Percentiles rank a stretch among this genome's conserved stretches.
Evolutionary conservation across 2,888 invertebrate species (phyloP).

Genomic region (Drosophila vallismaia): DNA sequence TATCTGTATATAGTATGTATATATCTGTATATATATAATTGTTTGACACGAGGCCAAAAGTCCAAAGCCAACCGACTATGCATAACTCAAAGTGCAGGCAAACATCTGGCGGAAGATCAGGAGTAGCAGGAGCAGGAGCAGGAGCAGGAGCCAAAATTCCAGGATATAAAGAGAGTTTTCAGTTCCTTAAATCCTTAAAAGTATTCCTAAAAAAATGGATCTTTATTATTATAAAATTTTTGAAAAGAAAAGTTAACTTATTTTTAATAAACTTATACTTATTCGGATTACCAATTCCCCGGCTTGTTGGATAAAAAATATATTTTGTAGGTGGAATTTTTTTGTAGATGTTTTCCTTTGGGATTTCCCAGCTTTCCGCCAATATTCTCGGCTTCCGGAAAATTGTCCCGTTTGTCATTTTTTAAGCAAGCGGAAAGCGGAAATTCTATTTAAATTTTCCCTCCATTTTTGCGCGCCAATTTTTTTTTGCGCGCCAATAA

Average conservation of each 20-base stretch:
- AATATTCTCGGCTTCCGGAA: background rate
- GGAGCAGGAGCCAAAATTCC: background rate
- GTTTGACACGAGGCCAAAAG: conserved; percentile 74
- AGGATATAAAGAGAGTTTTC: background rate
- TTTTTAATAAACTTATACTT: too few species aligned
- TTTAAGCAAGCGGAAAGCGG: conserved; percentile 39
- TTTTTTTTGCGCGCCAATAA: conserved; percentile 55
- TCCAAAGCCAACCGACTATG: conserved; percentile 60
- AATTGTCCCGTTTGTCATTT: conserved; percentile 30
- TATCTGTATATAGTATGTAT: conserved; percentile 5
- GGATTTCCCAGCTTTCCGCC: conserved; percentile 22
- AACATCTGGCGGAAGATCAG: conserved; percentile 59
- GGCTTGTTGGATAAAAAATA: too few species aligned
- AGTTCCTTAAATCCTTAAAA: background rate
- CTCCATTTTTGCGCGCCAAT: conserved; percentile 19
- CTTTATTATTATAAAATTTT: background rate
- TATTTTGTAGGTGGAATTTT: too few species aligned
- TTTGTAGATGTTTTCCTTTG: too few species aligned
- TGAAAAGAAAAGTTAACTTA: too few species aligned
- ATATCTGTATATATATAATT: conserved; percentile 13
- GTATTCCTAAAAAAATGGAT: background rate
- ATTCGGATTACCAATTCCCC: too few species aligned
- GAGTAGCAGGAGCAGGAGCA: background rate
- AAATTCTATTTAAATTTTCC: conserved; percentile 62
- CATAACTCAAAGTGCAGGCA: conserved; percentile 76